phyloP scores from a whole-genome alignment of 1,140 invertebrate species.

The Conopomorpha cramerella region DNA sequence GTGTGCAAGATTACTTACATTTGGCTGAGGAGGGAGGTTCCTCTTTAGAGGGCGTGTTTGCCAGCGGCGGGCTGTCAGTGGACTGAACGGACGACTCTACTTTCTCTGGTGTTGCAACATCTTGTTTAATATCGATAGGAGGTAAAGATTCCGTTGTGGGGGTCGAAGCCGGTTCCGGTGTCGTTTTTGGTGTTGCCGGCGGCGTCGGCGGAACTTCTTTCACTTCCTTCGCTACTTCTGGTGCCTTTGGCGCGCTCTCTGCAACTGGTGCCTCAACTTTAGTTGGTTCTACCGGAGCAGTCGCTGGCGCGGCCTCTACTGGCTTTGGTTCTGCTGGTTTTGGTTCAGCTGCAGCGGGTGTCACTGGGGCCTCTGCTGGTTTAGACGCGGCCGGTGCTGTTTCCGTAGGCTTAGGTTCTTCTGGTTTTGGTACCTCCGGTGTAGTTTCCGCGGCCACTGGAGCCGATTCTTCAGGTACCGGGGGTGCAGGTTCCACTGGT shows the following conservation, averaged over 20 bases:
- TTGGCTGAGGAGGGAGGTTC: constrained; percentile 35
- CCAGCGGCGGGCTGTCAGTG: constrained; percentile 39
- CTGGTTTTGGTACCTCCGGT: too few species aligned
- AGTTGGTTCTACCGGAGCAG: constrained; percentile 12
- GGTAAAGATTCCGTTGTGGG: constrained; percentile 1
- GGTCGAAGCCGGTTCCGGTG: constrained; percentile 13
- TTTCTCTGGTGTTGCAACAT: not conserved
- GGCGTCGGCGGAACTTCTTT: constrained; percentile 14
- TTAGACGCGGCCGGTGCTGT: too few species aligned
- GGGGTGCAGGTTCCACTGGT: constrained; percentile 4
- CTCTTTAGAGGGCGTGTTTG: constrained; percentile 39
- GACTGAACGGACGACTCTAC: not conserved
- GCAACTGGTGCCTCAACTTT: constrained; percentile 9
- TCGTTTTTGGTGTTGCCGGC: constrained; percentile 8
- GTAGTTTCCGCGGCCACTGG: constrained; percentile 8
- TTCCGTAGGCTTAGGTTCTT: too few species aligned
- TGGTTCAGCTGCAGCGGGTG: too few species aligned
- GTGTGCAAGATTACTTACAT: constrained; percentile 38
- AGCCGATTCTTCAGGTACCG: constrained; percentile 10
- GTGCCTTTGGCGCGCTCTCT: not conserved
- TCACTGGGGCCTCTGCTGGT: constrained; percentile 4
- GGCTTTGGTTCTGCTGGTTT: too few species aligned
- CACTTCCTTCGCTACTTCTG: constrained; percentile 8
- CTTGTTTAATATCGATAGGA: too few species aligned
- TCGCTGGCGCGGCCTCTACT: too few species aligned